phyloP scores from a whole-genome alignment of 2,888 invertebrate genomes.

The Frankliniella intonsa region DNA sequence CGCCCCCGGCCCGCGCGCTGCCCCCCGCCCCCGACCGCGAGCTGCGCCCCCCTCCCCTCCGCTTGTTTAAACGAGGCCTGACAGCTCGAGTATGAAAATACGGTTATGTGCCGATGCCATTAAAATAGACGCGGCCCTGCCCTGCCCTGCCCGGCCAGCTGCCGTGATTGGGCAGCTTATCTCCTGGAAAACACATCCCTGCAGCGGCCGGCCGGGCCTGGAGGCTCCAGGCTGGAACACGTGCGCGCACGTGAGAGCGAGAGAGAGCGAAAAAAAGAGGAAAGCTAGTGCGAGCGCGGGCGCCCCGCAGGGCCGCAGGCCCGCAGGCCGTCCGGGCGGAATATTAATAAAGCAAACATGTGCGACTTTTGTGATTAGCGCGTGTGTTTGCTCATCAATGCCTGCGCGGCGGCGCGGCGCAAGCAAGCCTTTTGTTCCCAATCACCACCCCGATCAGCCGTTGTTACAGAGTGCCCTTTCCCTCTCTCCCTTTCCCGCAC shows the following conservation, averaged over 20 bases:
- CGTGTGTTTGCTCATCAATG: neutral
- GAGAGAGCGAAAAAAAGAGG: neutral
- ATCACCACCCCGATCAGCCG: too few species aligned
- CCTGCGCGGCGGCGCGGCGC: neutral
- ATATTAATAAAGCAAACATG: conserved; percentile 20
- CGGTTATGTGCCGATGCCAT: conserved; percentile 4
- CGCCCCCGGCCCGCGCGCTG: neutral
- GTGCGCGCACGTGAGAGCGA: too few species aligned
- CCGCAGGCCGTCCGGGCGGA: neutral
- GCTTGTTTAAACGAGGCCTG: neutral
- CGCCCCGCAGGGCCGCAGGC: neutral
- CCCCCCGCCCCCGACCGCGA: neutral
- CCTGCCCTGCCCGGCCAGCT: too few species aligned
- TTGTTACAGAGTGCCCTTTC: too few species aligned
- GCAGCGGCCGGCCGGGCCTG: too few species aligned
- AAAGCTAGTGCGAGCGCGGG: neutral
- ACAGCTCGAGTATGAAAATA: conserved; percentile 19
- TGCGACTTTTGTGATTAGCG: neutral
- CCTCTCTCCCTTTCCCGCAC: neutral
- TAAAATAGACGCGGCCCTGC: neutral
- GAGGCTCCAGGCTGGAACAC: too few species aligned
- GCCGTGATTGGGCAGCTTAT: neutral
- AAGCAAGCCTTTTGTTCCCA: too few species aligned
- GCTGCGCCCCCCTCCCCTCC: neutral
- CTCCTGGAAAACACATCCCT: too few species aligned